A percentile compares a stretch with the other conserved stretches of the same genome.
Evolutionary conservation across 2,797 vertebrate species (phyloP).

Genomic region (Bufotes viridis): DNA sequence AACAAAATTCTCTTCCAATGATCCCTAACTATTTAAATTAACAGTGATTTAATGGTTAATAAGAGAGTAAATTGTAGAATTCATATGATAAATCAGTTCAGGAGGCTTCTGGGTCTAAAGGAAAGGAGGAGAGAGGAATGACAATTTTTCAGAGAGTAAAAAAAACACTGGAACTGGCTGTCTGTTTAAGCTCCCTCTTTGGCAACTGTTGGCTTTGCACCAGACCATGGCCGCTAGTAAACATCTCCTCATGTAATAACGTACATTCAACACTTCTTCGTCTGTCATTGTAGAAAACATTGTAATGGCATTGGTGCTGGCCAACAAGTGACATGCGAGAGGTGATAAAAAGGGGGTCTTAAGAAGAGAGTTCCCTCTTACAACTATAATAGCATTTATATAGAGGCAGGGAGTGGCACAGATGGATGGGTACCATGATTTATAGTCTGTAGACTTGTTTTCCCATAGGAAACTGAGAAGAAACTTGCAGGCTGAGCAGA

Average conservation of each 20-base stretch:
- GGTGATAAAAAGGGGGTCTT: neutral
- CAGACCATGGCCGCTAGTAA: conserved; percentile 30
- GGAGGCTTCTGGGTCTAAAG: neutral
- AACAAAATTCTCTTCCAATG: neutral
- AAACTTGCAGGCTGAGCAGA: conserved; percentile 68
- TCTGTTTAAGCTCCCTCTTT: conserved; percentile 24
- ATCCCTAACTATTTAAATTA: neutral
- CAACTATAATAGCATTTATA: conserved; percentile 65
- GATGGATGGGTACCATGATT: conserved; percentile 70
- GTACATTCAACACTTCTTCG: neutral
- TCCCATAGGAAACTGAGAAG: conserved; percentile 74
- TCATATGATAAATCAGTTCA: conserved; percentile 7
- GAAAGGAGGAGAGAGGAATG: conserved; percentile 37
- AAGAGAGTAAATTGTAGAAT: neutral
- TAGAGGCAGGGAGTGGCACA: conserved; percentile 31
- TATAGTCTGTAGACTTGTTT: conserved; percentile 73
- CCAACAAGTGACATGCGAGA: neutral
- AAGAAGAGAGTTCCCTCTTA: conserved; percentile 42
- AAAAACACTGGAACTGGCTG: conserved; percentile 37
- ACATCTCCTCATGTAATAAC: neutral
- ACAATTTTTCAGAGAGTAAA: conserved; percentile 48
- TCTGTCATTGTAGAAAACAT: neutral
- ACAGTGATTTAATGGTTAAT: conserved; percentile 1
- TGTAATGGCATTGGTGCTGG: neutral
- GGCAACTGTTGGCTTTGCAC: conserved; percentile 32